Conservation (phyloP, 1,140 invertebrate genomes). For the Camponotus pennsylvanicus region DNA sequence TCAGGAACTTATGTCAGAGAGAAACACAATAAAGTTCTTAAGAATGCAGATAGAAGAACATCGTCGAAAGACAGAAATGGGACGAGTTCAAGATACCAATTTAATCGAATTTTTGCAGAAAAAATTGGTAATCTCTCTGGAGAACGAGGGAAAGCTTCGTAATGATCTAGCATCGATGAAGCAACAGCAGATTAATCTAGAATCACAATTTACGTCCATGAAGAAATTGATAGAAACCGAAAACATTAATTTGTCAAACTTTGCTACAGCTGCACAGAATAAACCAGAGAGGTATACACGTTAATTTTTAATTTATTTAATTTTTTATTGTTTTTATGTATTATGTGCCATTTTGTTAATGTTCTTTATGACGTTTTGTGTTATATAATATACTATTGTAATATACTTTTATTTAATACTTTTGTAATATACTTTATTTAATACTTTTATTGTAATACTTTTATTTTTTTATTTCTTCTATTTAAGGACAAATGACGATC, state of each 20-base stretch:
- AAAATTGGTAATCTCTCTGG: conserved; percentile 76
- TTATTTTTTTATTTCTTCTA: conserved; percentile 12
- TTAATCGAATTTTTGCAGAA: conserved; percentile 79
- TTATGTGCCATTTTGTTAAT: not conserved
- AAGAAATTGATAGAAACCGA: conserved; percentile 73
- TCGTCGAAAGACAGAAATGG: conserved; percentile 70
- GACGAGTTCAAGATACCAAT: conserved; percentile 80
- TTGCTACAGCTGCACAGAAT: conserved; percentile 60
- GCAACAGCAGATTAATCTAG: conserved; percentile 76
- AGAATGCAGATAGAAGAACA: conserved; percentile 79
- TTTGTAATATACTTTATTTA: too few species aligned
- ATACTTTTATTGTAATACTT: too few species aligned
- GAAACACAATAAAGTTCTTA: conserved; percentile 74
- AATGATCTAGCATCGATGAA: conserved; percentile 72
- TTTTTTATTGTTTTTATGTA: not conserved
- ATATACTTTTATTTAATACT: too few species aligned
- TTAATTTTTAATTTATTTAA: conserved; percentile 24
- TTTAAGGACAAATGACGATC: conserved; percentile 81
- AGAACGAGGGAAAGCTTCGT: conserved; percentile 75
- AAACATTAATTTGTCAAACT: conserved; percentile 42
- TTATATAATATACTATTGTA: not conserved
- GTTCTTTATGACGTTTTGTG: not conserved
- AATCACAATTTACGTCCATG: conserved; percentile 74
- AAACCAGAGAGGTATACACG: conserved; percentile 75
- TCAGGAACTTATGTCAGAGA: conserved; percentile 80